phyloP scores from a whole-genome alignment of 2,113 vertebrate species.

The Rhagologus leucostigma region DNA sequence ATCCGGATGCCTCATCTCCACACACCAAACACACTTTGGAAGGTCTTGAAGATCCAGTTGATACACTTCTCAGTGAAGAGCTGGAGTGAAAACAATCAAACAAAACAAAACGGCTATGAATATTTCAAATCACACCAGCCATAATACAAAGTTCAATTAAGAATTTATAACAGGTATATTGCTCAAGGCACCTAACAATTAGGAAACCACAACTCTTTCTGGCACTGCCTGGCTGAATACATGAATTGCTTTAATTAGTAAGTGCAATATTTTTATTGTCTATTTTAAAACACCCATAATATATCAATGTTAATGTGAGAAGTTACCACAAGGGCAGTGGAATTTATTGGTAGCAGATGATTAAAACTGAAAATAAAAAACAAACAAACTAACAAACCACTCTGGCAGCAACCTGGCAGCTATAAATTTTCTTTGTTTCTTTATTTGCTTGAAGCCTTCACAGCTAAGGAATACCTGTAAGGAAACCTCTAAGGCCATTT shows the following conservation, averaged over 20 bases:
- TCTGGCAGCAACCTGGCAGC: neutral
- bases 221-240: neutral
- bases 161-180: neutral
- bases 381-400: neutral
- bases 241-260: conserved; percentile 18
- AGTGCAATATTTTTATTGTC: conserved; percentile 18
- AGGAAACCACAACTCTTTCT: conserved; percentile 30
- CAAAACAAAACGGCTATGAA: neutral
- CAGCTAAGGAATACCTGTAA: neutral
- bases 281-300: conserved; percentile 25
- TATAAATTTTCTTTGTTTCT: neutral
- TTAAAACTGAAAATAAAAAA: conserved; percentile 30
- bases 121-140: neutral
- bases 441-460: neutral
- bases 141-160: conserved; percentile 5
- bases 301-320: conserved; percentile 9
- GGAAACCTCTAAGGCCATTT: neutral
- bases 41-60: conserved; percentile 85
- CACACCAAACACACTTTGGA: conserved; percentile 99
- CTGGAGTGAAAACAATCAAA: conserved; percentile 66
- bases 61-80: conserved; percentile 90
- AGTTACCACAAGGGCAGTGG: neutral
- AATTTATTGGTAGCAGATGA: conserved; percentile 38
- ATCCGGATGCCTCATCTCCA: conserved; percentile 96
- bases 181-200: neutral